Evolutionary conservation across 2,113 vertebrate species (phyloP), one percentile per base, ranked within the genome.

Genomic region (Sigmodon hispidus): DNA sequence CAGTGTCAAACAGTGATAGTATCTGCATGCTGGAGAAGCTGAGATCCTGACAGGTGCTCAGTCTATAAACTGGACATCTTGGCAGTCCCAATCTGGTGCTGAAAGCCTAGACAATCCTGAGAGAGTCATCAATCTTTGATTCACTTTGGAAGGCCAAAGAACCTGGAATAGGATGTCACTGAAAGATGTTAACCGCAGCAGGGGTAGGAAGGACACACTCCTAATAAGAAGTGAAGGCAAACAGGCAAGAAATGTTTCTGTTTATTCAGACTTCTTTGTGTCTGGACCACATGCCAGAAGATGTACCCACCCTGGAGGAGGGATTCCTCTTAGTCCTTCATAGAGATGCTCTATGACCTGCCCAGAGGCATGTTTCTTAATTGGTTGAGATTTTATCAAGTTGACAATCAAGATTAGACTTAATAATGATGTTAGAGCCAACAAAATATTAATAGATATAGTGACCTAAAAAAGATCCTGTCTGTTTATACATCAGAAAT

Each of bases 391-490:
- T 26, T n/a, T 36, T 59, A 57, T n/a, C 77, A 57, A 59, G 21
- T 59, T 81, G 36, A 40, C 52, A 57, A 40, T 81, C 52, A 81
- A n/a, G 52, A 57, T 40, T 63, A 45, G 13, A 61, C 4, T 45
- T 63, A 8, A 63, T 31, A 84, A 61, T 45, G 4, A 45, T 63
- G 15, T 31, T 19, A 84, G 57, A 45, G 24, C 7, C 24, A 84
- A 84, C 59, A 77, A 89, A 92, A 75, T 86, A 92, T 76, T 59
- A 73, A 59, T 92, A 87, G 26, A 79, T 57, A 72, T 69, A 50
- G 80, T 80, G 63, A 91, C 36, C 40, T 95, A n/a, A 50, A 77
- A 93, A 91, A 65, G 26, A 61, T 21, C 52, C 22, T 89, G 22
- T 57, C 29, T 19, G 36, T 91, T 15, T 86, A 12, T 63, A 76